These are phyloP conservation scores for Amphibalanus amphitrite DNA, from an alignment of 1,140 invertebrate genomes.

Conservation along the genomic window DNA sequence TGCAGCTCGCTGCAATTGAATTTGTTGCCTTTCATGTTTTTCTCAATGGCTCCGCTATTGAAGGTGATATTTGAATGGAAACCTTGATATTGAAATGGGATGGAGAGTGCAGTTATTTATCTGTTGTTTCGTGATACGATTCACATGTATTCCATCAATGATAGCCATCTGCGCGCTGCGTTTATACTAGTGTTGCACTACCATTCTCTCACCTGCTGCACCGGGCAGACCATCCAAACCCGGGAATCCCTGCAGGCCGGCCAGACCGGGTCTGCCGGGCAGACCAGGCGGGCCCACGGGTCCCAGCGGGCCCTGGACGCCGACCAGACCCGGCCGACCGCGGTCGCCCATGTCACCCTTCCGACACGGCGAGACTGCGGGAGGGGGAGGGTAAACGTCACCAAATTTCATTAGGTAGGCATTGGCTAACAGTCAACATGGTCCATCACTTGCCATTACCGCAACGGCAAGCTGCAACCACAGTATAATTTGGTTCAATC, in stretches of 20 bases:
- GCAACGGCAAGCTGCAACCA: background rate
- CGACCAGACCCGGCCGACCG: constrained; percentile 12
- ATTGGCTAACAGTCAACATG: background rate
- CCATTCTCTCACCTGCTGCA: constrained; percentile 30
- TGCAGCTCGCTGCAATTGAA: constrained; percentile 29
- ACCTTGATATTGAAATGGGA: too few species aligned
- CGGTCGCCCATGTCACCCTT: background rate
- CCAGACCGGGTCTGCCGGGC: constrained; percentile 29
- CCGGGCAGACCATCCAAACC: constrained; percentile 20
- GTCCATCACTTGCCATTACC: background rate
- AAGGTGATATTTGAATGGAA: too few species aligned
- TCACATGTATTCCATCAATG: constrained; percentile 39
- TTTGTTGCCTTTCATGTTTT: too few species aligned
- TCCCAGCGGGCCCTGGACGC: constrained; percentile 27
- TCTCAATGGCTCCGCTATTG: too few species aligned
- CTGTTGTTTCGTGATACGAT: constrained; percentile 21
- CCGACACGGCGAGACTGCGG: background rate
- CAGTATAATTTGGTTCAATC: background rate
- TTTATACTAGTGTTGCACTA: too few species aligned
- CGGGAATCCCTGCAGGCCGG: constrained; percentile 16
- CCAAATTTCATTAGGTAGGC: background rate
- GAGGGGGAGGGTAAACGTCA: background rate
- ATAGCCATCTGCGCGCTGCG: constrained; percentile 42
- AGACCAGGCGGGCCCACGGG: constrained; percentile 20
- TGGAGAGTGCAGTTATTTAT: background rate